Evolutionary conservation across 2,888 invertebrate species (phyloP).

Genomic region (Drosophila engyochracea): DNA sequence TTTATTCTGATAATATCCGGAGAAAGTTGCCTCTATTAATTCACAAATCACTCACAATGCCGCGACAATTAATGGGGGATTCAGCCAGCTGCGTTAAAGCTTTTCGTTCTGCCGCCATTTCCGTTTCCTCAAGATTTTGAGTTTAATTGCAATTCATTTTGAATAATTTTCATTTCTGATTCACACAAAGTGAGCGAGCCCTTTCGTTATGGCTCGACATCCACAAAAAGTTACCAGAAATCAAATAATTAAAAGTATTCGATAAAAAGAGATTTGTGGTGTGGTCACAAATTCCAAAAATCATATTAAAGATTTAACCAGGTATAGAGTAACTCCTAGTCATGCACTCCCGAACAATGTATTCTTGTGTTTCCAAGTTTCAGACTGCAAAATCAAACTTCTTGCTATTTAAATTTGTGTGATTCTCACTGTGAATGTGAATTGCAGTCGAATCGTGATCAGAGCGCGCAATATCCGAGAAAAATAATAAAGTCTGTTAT

Average conservation of each 20-base stretch:
- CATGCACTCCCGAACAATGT: neutral
- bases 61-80: constrained; percentile 22
- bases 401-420: neutral
- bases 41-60: constrained; percentile 38
- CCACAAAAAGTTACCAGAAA: neutral
- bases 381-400: neutral
- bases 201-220: neutral
- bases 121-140: constrained; percentile 29
- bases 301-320: neutral
- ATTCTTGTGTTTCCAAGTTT: neutral
- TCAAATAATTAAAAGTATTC: neutral
- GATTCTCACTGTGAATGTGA: too few relatives aligned
- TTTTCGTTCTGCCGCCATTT: constrained; percentile 39
- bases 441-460: neutral
- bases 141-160: constrained; percentile 53
- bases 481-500: neutral
- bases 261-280: neutral
- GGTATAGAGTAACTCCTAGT: neutral
- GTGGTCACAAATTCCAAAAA: neutral
- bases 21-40: constrained; percentile 18
- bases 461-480: neutral
- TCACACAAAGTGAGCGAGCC: neutral
- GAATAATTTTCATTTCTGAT: constrained; percentile 22
- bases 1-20: constrained; percentile 63
- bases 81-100: constrained; percentile 32